Evolutionary conservation across 1,140 invertebrate genomes (phyloP).

Genomic region (Heliothis virescens): DNA sequence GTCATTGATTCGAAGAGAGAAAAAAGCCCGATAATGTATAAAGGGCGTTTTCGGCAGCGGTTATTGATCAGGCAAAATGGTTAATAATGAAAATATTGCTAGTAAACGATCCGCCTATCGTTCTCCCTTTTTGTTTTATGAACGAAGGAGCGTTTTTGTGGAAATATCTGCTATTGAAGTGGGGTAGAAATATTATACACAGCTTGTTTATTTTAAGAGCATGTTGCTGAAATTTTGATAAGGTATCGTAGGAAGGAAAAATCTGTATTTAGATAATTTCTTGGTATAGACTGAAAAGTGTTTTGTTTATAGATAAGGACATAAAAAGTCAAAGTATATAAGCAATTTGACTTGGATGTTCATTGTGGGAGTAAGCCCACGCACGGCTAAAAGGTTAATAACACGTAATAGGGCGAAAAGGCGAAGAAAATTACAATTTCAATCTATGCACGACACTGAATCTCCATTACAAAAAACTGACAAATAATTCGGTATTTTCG

Average conservation of each 20-base stretch:
- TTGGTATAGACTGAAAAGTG: too few species aligned
- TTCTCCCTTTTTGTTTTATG: slow-evolving; percentile 19
- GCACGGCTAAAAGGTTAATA: too few species aligned
- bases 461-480: too few species aligned
- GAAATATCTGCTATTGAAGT: slow-evolving; percentile 7
- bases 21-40: slow-evolving; percentile 42
- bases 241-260: not conserved
- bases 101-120: slow-evolving; percentile 10
- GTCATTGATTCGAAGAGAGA: slow-evolving; percentile 51
- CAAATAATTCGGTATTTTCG: too few species aligned
- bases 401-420: too few species aligned
- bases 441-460: too few species aligned
- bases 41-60: slow-evolving; percentile 5
- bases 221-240: not conserved
- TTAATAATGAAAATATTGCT: slow-evolving; percentile 45
- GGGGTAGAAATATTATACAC: not conserved
- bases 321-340: too few species aligned
- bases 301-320: too few species aligned
- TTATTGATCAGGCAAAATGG: slow-evolving; percentile 42
- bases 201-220: not conserved
- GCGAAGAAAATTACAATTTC: too few species aligned
- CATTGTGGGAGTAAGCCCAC: too few species aligned
- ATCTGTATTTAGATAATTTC: too few species aligned
- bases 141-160: not conserved
- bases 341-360: too few species aligned